Base-by-base conservation (phyloP, 2,113 vertebrate genomes). In the Scalopus aquaticus region DNA sequence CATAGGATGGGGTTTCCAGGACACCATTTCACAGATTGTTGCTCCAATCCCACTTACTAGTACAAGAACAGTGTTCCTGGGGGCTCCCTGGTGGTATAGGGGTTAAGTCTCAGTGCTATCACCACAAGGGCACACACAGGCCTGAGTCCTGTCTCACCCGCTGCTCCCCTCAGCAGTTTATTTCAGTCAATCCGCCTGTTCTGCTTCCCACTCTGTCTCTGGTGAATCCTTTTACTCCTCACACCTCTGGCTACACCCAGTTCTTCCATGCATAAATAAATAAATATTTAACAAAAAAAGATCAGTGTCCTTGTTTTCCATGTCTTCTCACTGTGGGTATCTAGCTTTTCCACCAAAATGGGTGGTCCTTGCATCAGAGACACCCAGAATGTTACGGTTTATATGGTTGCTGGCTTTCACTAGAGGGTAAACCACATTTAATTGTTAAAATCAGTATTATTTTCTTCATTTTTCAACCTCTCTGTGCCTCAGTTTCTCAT, bases 11-110 rank as follows among this genome's bases (percentile, higher is more conserved):
- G 2, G 62, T 95, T 95, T 94, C 93, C 82, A 94, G 92, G 89
- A 89, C 78, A 91, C 78, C 73, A 79, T 91, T 91, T 93, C 92
- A 94, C 1, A 51, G 86, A 81, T 88, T 56, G 0, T 82, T 96
- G 93, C 82, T 87, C 35, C 20, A 94, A 74, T 35, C 93, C 92
- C 80, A 93, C 70, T 96, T 94, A 91, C 70, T 86, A 56, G 35
- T 79, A 65, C 49, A 88, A 84, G 91, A 87, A 58, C 30, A 78
- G 26, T 51, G 46, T 15, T 87, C 90, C 87, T 80, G 42, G 13
- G 49, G 16, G 15, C 49, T 51, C 16, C 49, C 49, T 51, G 49
- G 16, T 17, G 13, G 16, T 7, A 3, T 17, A 51, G 49, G 49
- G 15, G 15, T 51, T 51, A 51, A 51, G 49, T 51, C 49, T 51